phyloP scores from a whole-genome alignment of 2,888 invertebrate genomes.

The Diaphora mendica region DNA sequence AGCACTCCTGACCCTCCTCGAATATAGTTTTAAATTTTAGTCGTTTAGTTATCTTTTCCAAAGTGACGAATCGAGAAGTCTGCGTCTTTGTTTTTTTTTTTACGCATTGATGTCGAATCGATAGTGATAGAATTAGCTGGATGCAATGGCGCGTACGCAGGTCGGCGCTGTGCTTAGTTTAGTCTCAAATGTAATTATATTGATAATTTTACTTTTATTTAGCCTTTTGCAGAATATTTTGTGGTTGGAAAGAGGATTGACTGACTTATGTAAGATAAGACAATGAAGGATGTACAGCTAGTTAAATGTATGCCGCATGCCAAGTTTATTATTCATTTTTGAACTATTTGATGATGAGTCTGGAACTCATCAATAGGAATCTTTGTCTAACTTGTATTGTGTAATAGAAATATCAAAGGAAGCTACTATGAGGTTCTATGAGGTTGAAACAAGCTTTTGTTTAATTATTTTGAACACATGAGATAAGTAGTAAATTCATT shows the following conservation, averaged over 20 bases:
- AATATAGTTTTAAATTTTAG: conserved; percentile 83
- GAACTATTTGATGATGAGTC: conserved; percentile 45
- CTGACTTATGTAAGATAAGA: conserved; percentile 76
- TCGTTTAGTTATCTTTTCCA: conserved; percentile 82
- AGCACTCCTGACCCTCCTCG: conserved; percentile 80
- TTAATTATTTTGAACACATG: conserved; percentile 35
- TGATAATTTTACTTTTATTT: conserved; percentile 65
- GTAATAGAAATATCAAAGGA: conserved; percentile 40
- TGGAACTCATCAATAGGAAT: conserved; percentile 39
- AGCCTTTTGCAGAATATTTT: conserved; percentile 64
- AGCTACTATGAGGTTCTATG: conserved; percentile 67
- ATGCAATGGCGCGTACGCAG: conserved; percentile 70
- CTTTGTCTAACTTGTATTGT: conserved; percentile 62
- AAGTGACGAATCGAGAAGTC: conserved; percentile 85
- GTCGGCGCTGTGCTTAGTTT: conserved; percentile 80
- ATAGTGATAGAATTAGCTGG: conserved; percentile 68
- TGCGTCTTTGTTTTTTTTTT: conserved; percentile 79
- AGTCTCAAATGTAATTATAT: conserved; percentile 81
- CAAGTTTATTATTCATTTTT: conserved; percentile 65
- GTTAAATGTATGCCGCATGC: conserved; percentile 73
- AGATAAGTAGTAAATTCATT: conserved; percentile 34
- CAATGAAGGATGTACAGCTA: conserved; percentile 59
- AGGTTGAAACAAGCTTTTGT: conserved; percentile 41
- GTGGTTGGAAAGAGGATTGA: conserved; percentile 71
- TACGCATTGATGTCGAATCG: conserved; percentile 70